Percentiles rank a stretch among this genome's conserved stretches.
phyloP scores from a whole-genome alignment of 2,797 vertebrate genomes.

The Lerista edwardsae region DNA sequence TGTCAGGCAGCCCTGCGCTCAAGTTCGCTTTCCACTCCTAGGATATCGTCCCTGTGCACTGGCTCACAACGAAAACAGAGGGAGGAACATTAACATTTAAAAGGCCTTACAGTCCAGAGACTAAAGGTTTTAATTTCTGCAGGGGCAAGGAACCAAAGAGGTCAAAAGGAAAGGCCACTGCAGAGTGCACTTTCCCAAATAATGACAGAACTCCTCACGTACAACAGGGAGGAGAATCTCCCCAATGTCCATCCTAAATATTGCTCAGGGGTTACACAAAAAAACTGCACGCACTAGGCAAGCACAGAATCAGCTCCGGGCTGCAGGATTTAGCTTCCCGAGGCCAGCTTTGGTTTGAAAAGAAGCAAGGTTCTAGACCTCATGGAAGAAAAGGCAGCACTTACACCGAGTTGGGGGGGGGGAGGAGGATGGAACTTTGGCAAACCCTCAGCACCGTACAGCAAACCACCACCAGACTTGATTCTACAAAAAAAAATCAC shows the following conservation, averaged over 20 bases:
- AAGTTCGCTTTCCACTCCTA: neutral
- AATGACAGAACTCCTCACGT: neutral
- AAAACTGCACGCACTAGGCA: neutral
- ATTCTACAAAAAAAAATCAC: too few relatives aligned
- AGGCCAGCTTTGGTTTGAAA: neutral
- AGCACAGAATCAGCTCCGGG: neutral
- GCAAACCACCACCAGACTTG: neutral
- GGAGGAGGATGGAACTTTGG: neutral
- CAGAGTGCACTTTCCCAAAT: too few relatives aligned
- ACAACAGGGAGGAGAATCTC: neutral
- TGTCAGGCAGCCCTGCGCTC: neutral
- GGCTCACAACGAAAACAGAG: neutral
- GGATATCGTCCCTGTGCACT: too few relatives aligned
- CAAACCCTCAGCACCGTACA: too few relatives aligned
- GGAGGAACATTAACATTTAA: neutral
- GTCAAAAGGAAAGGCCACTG: rapidly evolving
- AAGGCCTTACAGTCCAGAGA: neutral
- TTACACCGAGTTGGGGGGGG: too few relatives aligned
- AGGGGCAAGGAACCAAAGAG: rapidly evolving
- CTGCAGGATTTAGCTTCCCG: neutral
- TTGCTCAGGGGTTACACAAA: neutral
- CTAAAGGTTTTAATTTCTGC: neutral
- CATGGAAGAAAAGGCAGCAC: neutral
- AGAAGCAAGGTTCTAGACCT: neutral
- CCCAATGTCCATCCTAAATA: neutral